Percentiles rank a stretch among this genome's conserved stretches.
Evolutionary conservation across 2,888 invertebrate genomes (phyloP).

Genomic region (Plagodis dolabraria): DNA sequence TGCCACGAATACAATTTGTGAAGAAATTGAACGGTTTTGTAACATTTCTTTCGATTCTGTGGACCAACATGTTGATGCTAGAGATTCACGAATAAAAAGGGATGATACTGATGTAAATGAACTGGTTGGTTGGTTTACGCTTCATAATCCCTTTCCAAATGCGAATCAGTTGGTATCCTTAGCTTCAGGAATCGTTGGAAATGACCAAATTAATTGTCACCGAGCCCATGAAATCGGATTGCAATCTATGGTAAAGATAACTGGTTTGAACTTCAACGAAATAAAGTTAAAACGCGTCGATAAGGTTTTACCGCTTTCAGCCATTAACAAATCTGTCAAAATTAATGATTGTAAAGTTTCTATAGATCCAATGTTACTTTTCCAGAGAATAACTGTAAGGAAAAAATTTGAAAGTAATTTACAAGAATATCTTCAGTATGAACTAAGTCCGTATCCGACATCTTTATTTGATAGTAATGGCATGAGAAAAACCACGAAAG

Average conservation of each 20-base stretch:
- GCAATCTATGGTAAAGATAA: constrained; percentile 36
- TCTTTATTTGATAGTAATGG: constrained; percentile 40
- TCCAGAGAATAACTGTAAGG: constrained; percentile 31
- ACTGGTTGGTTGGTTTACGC: constrained; percentile 30
- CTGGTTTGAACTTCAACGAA: constrained; percentile 38
- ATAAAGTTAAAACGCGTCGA: constrained; percentile 46
- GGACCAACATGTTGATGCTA: constrained; percentile 59
- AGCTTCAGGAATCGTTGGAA: constrained; percentile 14
- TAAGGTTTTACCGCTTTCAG: constrained; percentile 40
- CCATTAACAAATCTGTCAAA: constrained; percentile 35
- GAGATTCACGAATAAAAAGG: constrained; percentile 52
- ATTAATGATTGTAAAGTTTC: constrained; percentile 35
- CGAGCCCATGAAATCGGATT: constrained; percentile 44
- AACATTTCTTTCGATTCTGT: constrained; percentile 43
- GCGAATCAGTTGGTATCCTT: constrained; percentile 34
- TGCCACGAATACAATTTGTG: constrained; percentile 22
- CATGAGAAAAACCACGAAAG: constrained; percentile 43
- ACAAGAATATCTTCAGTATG: constrained; percentile 39
- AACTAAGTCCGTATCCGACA: constrained; percentile 40
- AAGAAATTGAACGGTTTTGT: constrained; percentile 35
- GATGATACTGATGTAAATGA: constrained; percentile 29
- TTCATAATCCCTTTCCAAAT: constrained; percentile 32
- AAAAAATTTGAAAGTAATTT: constrained; percentile 38
- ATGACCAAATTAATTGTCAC: constrained; percentile 43
- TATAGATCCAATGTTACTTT: constrained; percentile 38